These are phyloP conservation scores for Alligator mississippiensis DNA, from an alignment of 2,113 vertebrate species.

Conservation along the genomic window DNA sequence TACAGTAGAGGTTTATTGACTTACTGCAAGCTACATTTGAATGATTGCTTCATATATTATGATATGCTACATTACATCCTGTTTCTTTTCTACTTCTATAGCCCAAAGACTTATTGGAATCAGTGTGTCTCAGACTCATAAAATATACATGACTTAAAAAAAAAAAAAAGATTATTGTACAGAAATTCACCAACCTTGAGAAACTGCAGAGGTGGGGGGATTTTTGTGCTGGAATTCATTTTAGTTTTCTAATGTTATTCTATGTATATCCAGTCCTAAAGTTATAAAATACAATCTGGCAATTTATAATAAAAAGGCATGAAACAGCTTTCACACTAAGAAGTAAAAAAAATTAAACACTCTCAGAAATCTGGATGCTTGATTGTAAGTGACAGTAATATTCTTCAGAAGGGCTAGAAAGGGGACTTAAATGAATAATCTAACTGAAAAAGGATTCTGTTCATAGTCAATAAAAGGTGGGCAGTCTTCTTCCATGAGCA, in stretches of 20 bases:
- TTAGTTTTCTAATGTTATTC: slow-evolving; percentile 70
- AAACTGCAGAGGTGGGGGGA: slow-evolving; percentile 72
- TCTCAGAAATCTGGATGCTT: slow-evolving; percentile 63
- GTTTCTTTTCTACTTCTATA: slow-evolving; percentile 72
- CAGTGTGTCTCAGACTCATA: slow-evolving; percentile 74
- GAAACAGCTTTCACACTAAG: slow-evolving; percentile 57
- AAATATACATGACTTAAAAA: slow-evolving; percentile 80
- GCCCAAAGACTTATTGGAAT: slow-evolving; percentile 79
- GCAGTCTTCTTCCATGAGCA: slow-evolving; percentile 47
- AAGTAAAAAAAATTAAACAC: slow-evolving; percentile 40
- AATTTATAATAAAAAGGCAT: slow-evolving; percentile 57
- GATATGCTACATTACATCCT: slow-evolving; percentile 69
- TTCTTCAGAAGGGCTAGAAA: slow-evolving; percentile 9
- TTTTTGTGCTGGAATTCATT: slow-evolving; percentile 73
- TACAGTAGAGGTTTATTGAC: slow-evolving; percentile 69
- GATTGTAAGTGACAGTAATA: slow-evolving; percentile 46
- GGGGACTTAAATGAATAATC: slow-evolving; percentile 36
- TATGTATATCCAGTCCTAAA: slow-evolving; percentile 36
- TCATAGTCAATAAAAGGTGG: slow-evolving; percentile 53
- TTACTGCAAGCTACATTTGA: slow-evolving; percentile 70
- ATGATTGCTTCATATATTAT: slow-evolving; percentile 71
- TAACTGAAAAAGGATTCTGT: background rate
- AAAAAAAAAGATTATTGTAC: slow-evolving; percentile 59
- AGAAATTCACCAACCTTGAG: slow-evolving; percentile 73
- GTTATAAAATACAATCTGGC: slow-evolving; percentile 59